Conservation (phyloP, 2,113 vertebrate species). For the Haemorhous mexicanus region DNA sequence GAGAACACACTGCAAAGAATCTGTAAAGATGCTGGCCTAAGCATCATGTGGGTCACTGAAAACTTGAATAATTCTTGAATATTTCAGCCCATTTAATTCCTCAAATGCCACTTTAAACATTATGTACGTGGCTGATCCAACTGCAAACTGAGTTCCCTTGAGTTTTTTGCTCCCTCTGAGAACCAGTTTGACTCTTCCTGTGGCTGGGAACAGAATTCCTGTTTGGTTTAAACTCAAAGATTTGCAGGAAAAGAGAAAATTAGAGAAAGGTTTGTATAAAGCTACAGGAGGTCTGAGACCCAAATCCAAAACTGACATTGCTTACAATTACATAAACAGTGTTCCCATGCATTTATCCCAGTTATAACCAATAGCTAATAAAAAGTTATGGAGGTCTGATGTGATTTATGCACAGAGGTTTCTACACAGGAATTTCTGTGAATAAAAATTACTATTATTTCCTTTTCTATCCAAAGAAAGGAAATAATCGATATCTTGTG, state of each 20-base stretch:
- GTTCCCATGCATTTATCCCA: constrained; percentile 70
- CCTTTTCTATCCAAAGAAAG: constrained; percentile 57
- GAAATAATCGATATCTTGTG: constrained; percentile 43
- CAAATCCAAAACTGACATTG: constrained; percentile 48
- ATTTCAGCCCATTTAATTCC: background rate
- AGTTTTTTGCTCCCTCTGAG: background rate
- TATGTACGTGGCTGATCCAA: background rate
- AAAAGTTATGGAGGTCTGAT: constrained; percentile 62
- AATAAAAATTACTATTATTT: constrained; percentile 63
- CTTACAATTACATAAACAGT: constrained; percentile 64
- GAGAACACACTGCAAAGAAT: background rate
- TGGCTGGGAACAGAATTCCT: constrained; percentile 24
- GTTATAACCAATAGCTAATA: constrained; percentile 61
- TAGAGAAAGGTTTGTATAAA: constrained; percentile 51
- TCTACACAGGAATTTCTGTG: constrained; percentile 58
- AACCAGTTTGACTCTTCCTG: constrained; percentile 51
- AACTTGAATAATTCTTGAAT: background rate
- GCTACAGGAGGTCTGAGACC: constrained; percentile 53
- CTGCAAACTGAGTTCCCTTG: background rate
- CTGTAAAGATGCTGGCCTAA: background rate
- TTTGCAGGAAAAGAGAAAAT: constrained; percentile 27
- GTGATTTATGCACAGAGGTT: constrained; percentile 54
- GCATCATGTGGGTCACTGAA: background rate
- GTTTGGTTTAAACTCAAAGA: constrained; percentile 36
- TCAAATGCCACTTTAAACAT: background rate